Base-by-base conservation (phyloP, 2,888 invertebrate species). In the Laothoe populi region DNA sequence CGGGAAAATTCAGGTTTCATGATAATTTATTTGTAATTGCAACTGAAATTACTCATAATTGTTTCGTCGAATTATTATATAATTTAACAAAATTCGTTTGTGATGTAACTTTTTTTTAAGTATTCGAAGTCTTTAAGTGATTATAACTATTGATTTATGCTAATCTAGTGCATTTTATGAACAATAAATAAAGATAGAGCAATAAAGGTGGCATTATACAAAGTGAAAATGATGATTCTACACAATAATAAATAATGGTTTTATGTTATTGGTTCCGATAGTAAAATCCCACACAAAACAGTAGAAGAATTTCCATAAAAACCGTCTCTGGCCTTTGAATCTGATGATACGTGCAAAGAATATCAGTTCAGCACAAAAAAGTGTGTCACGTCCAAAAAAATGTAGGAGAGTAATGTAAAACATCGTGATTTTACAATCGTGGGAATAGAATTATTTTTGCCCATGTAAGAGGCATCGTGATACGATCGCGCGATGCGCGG, bases 401-500 rank as follows among this genome's bases (percentile, higher is more conserved):
- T 46, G 24, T 61, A 49, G 42, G 46, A 45, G 38, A 62, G 58
- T 62, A 38, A 62, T 62, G 62, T 62, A 58, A 62, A 62, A 58
- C 62, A 58, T 84, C 84, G 87, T 87, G 88, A 83, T 87, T 86
- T 84, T 84, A 85, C 81, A 77, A 83, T 81, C 89, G 90, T 90
- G 91, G 88, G 91, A 91, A 90, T 86, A 80, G 82, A 82, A 86
- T 84, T 87, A 85, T 75, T 85, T 84, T 85, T 83, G 77, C 82
- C 82, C 79, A 78, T 78, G 81, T 79, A 63, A 68, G 82, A 75
- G 80, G 78, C 83, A 87, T 86, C 74, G 81, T 74, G 83, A 84
- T 84, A 83, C 80, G 76, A 78, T 79, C 78, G 71, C 70, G 71
- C 75, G 71, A 53, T 61, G 71, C 70, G 74, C 73, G 71, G 66